Percentiles rank a stretch among this genome's conserved stretches.
Conservation (phyloP, 2,888 invertebrate species). For the Protodeltote pygarga region DNA sequence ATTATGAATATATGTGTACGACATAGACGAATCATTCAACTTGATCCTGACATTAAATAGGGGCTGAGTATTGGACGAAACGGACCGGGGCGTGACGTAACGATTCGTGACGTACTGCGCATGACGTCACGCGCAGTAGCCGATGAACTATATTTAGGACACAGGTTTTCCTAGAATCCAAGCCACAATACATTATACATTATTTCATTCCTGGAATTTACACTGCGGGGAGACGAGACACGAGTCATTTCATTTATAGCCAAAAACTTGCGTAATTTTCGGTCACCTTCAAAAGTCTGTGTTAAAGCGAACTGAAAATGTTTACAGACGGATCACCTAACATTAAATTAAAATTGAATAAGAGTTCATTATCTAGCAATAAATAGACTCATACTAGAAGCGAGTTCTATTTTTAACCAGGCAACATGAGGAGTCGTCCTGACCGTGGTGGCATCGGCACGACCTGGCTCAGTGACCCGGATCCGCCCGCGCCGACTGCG, state of each 20-base stretch:
- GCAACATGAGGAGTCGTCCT: conserved; percentile 45
- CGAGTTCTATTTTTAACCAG: conserved; percentile 38
- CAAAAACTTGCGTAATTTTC: conserved; percentile 16
- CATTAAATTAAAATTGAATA: conserved; percentile 5
- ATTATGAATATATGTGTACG: too few relatives aligned
- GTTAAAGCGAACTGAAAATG: conserved; percentile 12
- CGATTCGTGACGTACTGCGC: conserved; percentile 63
- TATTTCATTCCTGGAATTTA: conserved; percentile 1
- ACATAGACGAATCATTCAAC: conserved; percentile 8
- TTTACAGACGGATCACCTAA: conserved; percentile 3
- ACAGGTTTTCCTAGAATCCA: conserved; percentile 17
- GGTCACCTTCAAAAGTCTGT: conserved; percentile 21
- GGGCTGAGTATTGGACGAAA: conserved; percentile 22
- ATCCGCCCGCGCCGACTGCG: conserved; percentile 53
- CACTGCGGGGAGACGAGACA: background rate
- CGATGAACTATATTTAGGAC: conserved; percentile 29
- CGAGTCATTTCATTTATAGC: conserved; percentile 1
- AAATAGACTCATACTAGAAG: background rate
- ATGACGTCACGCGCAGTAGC: conserved; percentile 61
- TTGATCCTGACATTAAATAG: conserved; percentile 17
- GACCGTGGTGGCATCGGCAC: conserved; percentile 60
- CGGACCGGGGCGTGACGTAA: conserved; percentile 56
- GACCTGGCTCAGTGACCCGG: conserved; percentile 78
- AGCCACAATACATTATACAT: conserved; percentile 1
- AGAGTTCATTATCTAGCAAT: background rate